A percentile compares a stretch with the other conserved stretches of the same genome.
phyloP scores from a whole-genome alignment of 2,888 invertebrate species.

The Cenopis cana region DNA sequence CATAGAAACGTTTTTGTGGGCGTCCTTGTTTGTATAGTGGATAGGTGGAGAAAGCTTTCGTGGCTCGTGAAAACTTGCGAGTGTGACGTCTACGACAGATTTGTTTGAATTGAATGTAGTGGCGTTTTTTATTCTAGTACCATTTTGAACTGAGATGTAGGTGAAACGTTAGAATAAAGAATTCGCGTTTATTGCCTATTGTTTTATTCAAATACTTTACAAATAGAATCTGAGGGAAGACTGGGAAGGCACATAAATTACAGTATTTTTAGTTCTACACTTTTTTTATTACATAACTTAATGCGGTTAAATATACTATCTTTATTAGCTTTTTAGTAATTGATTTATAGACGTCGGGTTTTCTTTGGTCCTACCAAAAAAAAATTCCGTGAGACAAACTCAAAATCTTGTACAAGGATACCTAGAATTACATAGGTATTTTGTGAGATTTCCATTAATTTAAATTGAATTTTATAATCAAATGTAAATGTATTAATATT shows the following conservation, averaged over 20 bases:
- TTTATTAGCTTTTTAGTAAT: no score
- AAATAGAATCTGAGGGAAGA: not conserved
- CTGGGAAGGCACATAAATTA: not conserved
- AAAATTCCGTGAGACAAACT: no score
- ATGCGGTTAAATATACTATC: no score
- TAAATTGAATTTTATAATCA: no score
- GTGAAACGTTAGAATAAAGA: slow-evolving; percentile 26
- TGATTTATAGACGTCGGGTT: no score
- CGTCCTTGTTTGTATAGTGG: slow-evolving; percentile 82
- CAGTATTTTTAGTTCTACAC: not conserved
- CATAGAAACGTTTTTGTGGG: slow-evolving; percentile 85
- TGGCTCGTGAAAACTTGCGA: slow-evolving; percentile 64
- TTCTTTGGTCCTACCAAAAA: no score
- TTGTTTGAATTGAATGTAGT: slow-evolving; percentile 72
- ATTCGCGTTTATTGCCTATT: slow-evolving; percentile 13
- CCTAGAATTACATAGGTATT: no score
- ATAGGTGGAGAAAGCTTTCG: slow-evolving; percentile 79
- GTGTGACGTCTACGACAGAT: slow-evolving; percentile 68
- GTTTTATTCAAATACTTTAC: slow-evolving; percentile 15
- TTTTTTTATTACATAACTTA: no score
- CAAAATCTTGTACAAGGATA: no score
- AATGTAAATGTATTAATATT: no score
- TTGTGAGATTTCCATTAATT: no score
- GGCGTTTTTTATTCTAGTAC: slow-evolving; percentile 51
- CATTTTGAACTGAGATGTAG: slow-evolving; percentile 41